Conservation (phyloP, 2,888 invertebrate species). For the Nephrotoma flavescens region DNA sequence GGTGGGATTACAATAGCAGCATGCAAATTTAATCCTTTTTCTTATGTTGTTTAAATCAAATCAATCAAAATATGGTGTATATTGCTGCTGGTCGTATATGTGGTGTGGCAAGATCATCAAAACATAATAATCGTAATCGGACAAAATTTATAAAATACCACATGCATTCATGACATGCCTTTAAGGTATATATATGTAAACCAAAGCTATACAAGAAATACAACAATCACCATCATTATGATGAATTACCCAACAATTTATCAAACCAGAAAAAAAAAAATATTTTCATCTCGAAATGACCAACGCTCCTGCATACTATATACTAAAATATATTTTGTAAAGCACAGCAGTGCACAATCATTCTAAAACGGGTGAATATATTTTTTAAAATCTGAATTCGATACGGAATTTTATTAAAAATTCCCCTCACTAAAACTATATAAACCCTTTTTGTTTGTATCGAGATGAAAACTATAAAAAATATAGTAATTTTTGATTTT, state of each 20-base stretch:
- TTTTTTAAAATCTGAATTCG: not conserved
- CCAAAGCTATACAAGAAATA: not conserved
- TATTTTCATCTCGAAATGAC: not conserved
- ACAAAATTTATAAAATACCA: not conserved
- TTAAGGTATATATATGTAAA: not conserved
- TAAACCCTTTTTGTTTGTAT: not conserved
- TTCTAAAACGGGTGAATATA: not conserved
- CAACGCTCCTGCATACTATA: not conserved
- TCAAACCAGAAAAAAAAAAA: not conserved
- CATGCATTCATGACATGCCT: not conserved
- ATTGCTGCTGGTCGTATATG: not conserved
- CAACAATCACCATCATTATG: not conserved
- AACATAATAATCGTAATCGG: not conserved
- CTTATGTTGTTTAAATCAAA: not conserved
- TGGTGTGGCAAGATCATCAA: not conserved
- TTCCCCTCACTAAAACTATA: not conserved
- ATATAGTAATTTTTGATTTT: not conserved
- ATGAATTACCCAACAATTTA: not conserved
- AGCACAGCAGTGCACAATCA: not conserved
- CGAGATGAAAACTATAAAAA: not conserved
- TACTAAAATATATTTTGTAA: not conserved
- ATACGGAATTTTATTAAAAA: not conserved
- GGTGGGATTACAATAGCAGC: not conserved
- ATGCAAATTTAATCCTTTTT: not conserved
- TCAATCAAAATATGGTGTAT: not conserved